Evolutionary conservation across 2,113 vertebrate species (phyloP).

Genomic region (Elanus axillaris): DNA sequence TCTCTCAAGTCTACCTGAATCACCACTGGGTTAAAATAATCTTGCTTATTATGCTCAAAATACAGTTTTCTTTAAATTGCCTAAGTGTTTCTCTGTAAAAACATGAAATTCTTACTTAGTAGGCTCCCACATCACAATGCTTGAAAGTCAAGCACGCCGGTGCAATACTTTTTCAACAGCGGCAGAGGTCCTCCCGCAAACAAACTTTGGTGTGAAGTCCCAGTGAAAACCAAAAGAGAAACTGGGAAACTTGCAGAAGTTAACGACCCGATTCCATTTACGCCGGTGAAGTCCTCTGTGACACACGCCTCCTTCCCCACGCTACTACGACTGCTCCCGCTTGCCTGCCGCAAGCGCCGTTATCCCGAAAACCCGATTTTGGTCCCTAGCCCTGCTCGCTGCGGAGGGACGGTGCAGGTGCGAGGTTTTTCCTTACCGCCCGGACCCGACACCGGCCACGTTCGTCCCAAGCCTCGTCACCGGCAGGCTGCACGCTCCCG

Average conservation of each 20-base stretch:
- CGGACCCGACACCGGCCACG: not conserved
- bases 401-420: not conserved
- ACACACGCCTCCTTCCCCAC: not conserved
- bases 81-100: not conserved
- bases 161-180: not conserved
- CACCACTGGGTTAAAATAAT: not conserved
- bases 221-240: not conserved
- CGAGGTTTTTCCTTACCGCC: not conserved
- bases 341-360: not conserved
- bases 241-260: not conserved
- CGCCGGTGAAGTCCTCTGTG: not conserved
- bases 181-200: not conserved
- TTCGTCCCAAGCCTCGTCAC: not conserved
- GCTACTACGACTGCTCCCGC: not conserved
- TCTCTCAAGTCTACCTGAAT: not conserved
- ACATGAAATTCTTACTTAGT: not conserved
- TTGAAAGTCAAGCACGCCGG: not conserved
- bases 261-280: not conserved
- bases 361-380: not conserved
- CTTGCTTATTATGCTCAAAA: not conserved
- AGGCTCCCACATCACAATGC: not conserved
- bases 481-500: not conserved
- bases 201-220: not conserved
- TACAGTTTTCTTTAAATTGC: not conserved
- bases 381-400: not conserved